phyloP scores from a whole-genome alignment of 2,113 vertebrate species.

The Arothron firmamentum region DNA sequence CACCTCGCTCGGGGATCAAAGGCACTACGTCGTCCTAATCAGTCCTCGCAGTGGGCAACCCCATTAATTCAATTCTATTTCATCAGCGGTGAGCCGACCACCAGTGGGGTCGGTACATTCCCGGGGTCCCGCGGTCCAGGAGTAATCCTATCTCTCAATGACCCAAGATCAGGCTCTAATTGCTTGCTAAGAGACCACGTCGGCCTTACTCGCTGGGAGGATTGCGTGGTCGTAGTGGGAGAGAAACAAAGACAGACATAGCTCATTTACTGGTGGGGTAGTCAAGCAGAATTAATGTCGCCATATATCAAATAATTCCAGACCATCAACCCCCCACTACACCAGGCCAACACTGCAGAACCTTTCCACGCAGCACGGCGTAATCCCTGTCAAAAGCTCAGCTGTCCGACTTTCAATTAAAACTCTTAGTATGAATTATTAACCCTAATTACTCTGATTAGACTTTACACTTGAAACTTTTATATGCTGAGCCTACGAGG shows the following conservation, averaged over 20 bases:
- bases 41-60: conserved; percentile 59
- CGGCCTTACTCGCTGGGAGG: conserved; percentile 33
- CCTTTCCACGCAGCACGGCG: conserved; percentile 3
- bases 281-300: conserved; percentile 59
- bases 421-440: too few species aligned
- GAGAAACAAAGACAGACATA: conserved; percentile 42
- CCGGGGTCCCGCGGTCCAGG: conserved; percentile 47
- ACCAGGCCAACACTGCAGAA: conserved; percentile 40
- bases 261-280: conserved; percentile 49
- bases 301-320: conserved; percentile 54
- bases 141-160: conserved; percentile 63
- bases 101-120: conserved; percentile 54
- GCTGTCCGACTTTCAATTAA: not conserved
- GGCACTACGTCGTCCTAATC: conserved; percentile 60
- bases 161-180: conserved; percentile 48
- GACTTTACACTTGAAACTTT: too few species aligned
- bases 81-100: conserved; percentile 59
- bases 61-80: conserved; percentile 73
- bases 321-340: conserved; percentile 45
- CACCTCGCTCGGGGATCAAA: conserved; percentile 62
- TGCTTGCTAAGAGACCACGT: conserved; percentile 34
- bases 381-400: conserved; percentile 16
- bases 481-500: too few species aligned
- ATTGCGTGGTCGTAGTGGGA: conserved; percentile 26
- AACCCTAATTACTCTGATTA: too few species aligned